A percentile compares a stretch with the other conserved stretches of the same genome.
These are phyloP conservation scores for Tenodera sinensis DNA, from an alignment of 2,888 invertebrate species.

Conservation along the genomic window DNA sequence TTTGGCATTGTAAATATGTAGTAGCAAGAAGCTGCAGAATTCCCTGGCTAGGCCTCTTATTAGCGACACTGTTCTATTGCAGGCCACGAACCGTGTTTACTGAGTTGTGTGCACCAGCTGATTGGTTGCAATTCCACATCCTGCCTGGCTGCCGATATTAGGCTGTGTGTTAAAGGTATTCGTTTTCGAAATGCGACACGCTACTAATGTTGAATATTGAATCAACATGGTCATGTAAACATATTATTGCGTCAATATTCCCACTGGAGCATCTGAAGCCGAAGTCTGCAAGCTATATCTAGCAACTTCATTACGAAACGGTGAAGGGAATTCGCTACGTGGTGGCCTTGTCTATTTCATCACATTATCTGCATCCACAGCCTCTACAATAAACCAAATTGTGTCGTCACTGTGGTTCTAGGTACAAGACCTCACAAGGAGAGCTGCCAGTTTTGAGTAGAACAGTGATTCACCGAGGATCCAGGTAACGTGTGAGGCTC, in stretches of 20 bases:
- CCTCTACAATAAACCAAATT: too few species aligned
- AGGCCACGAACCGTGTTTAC: too few species aligned
- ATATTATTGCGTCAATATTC: neutral
- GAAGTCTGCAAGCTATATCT: neutral
- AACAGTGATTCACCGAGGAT: too few species aligned
- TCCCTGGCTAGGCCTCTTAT: too few species aligned
- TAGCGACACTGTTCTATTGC: too few species aligned
- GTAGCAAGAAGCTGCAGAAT: too few species aligned
- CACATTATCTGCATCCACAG: neutral
- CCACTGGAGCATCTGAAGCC: neutral
- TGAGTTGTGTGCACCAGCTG: neutral
- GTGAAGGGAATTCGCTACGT: neutral
- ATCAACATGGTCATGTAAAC: neutral
- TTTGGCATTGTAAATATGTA: too few species aligned
- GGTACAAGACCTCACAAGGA: too few species aligned
- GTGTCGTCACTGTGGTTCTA: too few species aligned
- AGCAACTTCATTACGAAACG: neutral
- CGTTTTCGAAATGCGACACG: neutral
- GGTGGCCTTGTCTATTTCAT: neutral
- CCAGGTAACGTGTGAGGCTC: too few species aligned
- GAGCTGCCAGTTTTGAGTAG: too few species aligned
- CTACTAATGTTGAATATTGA: neutral
- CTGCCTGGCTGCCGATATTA: neutral
- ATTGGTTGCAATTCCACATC: neutral
- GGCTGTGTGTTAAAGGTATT: neutral